These are phyloP conservation scores for Anolis carolinensis DNA, from an alignment of 2,113 vertebrate species.

Conservation along the genomic window DNA sequence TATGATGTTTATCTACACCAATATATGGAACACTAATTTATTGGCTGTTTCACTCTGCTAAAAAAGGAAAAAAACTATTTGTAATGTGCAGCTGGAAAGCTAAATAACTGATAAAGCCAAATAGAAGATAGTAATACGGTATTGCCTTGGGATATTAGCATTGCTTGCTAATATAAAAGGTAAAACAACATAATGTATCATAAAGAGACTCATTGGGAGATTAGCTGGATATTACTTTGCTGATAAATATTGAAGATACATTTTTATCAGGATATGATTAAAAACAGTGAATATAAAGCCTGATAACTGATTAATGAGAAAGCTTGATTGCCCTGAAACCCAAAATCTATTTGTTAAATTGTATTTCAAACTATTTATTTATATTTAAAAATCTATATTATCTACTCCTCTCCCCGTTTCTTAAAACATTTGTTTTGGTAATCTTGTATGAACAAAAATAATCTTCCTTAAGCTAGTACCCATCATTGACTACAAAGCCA, in stretches of 20 bases:
- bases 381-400: conserved; percentile 2
- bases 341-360: conserved; percentile 28
- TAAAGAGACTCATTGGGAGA: not conserved
- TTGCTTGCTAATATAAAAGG: conserved; percentile 22
- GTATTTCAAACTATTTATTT: conserved; percentile 14
- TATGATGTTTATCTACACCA: not conserved
- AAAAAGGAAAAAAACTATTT: conserved; percentile 16
- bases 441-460: not conserved
- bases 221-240: conserved; percentile 39
- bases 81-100: conserved; percentile 2
- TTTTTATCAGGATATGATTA: conserved; percentile 27
- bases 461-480: no score
- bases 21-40: conserved; percentile 37
- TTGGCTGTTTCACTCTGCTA: conserved; percentile 26
- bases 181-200: conserved; percentile 41
- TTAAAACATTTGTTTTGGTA: conserved; percentile 4
- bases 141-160: conserved; percentile 19
- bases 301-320: conserved; percentile 31
- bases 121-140: not conserved
- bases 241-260: conserved; percentile 36
- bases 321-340: not conserved
- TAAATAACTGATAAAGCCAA: conserved; percentile 27
- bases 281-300: not conserved
- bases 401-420: not conserved
- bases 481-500: no score